phyloP scores from a whole-genome alignment of 1,140 invertebrate genomes.

The Drosophila equinoxialis region DNA sequence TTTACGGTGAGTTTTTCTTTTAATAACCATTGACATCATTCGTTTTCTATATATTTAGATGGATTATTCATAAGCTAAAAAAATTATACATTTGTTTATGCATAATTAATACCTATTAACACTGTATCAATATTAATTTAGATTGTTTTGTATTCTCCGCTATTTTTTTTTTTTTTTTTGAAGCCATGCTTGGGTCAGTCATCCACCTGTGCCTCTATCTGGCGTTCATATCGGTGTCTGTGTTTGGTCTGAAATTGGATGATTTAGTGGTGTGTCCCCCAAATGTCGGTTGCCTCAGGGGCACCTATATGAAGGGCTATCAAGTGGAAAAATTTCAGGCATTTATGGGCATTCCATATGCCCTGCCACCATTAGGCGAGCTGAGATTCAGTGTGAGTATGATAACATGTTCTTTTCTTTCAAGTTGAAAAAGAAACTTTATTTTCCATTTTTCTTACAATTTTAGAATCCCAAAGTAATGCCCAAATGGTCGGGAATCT shows the following conservation, averaged over 20 bases:
- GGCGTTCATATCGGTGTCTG: neutral
- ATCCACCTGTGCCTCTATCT: slow-evolving; percentile 19
- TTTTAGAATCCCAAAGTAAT: slow-evolving; percentile 68
- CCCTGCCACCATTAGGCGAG: slow-evolving; percentile 68
- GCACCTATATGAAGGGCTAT: slow-evolving; percentile 60
- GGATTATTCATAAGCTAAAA: slow-evolving; percentile 29
- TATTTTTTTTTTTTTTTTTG: neutral
- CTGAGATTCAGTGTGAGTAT: slow-evolving; percentile 71
- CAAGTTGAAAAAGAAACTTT: no score
- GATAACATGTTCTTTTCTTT: no score
- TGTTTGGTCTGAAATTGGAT: slow-evolving; percentile 21
- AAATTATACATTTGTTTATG: slow-evolving; percentile 28
- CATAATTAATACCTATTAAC: slow-evolving; percentile 54
- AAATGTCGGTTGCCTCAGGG: slow-evolving; percentile 64
- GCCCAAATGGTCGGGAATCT: slow-evolving; percentile 53
- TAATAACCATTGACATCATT: slow-evolving; percentile 36
- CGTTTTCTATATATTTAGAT: slow-evolving; percentile 12
- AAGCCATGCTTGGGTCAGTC: slow-evolving; percentile 4
- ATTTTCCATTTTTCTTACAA: no score
- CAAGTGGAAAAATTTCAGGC: slow-evolving; percentile 65
- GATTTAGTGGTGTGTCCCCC: slow-evolving; percentile 52
- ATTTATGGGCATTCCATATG: slow-evolving; percentile 79
- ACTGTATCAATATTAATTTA: slow-evolving; percentile 29
- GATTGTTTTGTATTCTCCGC: slow-evolving; percentile 3
- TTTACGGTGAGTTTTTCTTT: slow-evolving; percentile 29